Base-by-base conservation (phyloP, 2,888 invertebrate species). In the Poecilobothrus nobilitatus region DNA sequence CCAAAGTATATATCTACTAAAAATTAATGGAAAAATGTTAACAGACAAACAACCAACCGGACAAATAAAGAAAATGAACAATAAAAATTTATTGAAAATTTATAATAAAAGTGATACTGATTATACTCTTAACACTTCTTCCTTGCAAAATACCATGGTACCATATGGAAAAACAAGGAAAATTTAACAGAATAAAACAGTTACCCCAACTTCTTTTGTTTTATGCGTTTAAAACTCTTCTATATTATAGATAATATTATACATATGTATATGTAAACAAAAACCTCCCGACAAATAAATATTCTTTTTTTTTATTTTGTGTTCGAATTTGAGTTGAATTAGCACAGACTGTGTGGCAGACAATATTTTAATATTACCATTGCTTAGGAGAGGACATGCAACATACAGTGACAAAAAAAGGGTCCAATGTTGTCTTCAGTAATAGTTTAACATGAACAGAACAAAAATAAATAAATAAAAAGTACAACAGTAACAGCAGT, bases 271-370 rank as follows among this genome's bases (percentile, higher is more conserved):
- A 41, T 41, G 9, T 8, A 41, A 6, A 41, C 9, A 15, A 41
- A 15, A 41, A 3, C 9, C 41, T 41, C 41, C 41, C 41, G 12
- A 9, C 15, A 15, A 41, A 41, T 41, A 41, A 41, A 41, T 41
- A 41, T 5, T 5, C 53, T 6, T 53, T 53, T 18, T 53, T 53
- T 15, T 53, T n/a, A n/a, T n/a, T 53, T 53, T 18, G 3, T n/a
- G 5, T 53, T 53, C n/a, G 6, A 53, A 27, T 27, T 27, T 27
- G 5, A 27, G 27, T 27, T 12, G 6, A 53, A 15, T 53, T 53
- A 53, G 53, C 53, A 53, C 18, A 53, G 53, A 53, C 53, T 53
- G n/a, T 53, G n/a, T 18, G 53, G 53, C 53, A 53, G 53, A 53
- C 53, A 53, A 53, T 53, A 53, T 53, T 53, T 53, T 53, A 27